phyloP scores from a whole-genome alignment of 2,797 vertebrate species.

The Trematomus bernacchii region DNA sequence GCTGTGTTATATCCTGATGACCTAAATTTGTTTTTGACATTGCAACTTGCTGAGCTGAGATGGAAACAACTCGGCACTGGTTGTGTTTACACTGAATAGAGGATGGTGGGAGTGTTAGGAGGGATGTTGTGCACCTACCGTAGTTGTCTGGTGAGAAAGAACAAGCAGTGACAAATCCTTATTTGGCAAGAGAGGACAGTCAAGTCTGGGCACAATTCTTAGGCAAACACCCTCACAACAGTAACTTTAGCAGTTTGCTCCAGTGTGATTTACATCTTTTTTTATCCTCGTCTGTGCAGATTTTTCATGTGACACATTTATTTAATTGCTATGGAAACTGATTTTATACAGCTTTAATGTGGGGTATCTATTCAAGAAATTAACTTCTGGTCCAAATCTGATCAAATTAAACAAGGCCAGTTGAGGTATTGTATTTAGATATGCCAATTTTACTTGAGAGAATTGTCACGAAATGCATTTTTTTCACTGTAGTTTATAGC shows the following conservation, averaged over 20 bases:
- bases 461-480: neutral
- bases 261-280: neutral
- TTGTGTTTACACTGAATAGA: conserved; percentile 56
- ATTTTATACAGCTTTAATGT: conserved; percentile 4
- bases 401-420: neutral
- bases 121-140: conserved; percentile 13
- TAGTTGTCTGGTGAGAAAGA: conserved; percentile 26
- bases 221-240: conserved; percentile 9
- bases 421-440: neutral
- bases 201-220: conserved; percentile 20
- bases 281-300: neutral
- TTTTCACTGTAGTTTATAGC: neutral
- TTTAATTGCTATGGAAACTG: conserved; percentile 43
- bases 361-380: neutral
- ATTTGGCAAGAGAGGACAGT: conserved; percentile 57
- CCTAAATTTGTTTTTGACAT: conserved; percentile 43
- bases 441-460: neutral
- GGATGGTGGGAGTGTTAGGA: conserved; percentile 26
- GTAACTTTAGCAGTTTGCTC: neutral
- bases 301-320: conserved; percentile 21
- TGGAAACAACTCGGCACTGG: conserved; percentile 40
- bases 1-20: conserved; percentile 20
- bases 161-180: conserved; percentile 57
- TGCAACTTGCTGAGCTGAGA: conserved; percentile 22
- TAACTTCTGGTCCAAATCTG: neutral